Base-by-base conservation (phyloP, 2,888 invertebrate species). In the Drosophila anomalata region DNA sequence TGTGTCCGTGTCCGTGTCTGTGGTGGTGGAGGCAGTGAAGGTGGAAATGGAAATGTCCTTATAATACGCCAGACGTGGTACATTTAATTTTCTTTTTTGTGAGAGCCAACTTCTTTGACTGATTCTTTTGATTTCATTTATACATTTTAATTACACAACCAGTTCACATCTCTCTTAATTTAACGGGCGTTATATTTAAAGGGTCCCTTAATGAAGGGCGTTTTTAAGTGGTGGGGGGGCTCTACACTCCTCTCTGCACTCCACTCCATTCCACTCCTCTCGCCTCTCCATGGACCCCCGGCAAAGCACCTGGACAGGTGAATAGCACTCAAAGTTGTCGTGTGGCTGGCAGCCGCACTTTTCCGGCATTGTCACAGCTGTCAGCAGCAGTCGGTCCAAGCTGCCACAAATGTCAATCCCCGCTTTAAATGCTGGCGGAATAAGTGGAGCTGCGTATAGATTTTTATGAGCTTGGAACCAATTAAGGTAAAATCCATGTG, bases 51-150 rank as follows among this genome's bases (percentile, higher is more conserved):
- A 73, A 77, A 75, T 75, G 74, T 71, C 63, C 65, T 68, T 73
- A 81, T 71, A 75, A 79, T 79, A 74, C 52, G 61, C 60, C 73
- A 71, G 82, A 85, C 63, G 77, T 79, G 85, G 69, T 61, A 69
- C 48, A 61, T 68, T 69, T 73, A 84, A 79, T 79, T 70, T 70
- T 54, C 14, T 50, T 56, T 62, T 55, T 73, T 65, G 33, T 66
- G 41, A 33, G 39, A 50, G 39, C 60, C 41, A 26, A 52, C 52
- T 42, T 39, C 57, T 57, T 68, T 68, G 68, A 67, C 68, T 67
- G 69, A 60, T 44, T 69, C 59, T 59, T 59, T 60, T 60, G 59
- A 66, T 44, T 48, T 50, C 69, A 47, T 48, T 52, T 58, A 51
- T 42, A 54, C 39, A 66, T 66, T 66, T 68, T 68, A 69, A 58